A percentile compares a stretch with the other conserved stretches of the same genome.
Conservation (phyloP, 2,797 vertebrate species). For the Mastacembelus armatus region DNA sequence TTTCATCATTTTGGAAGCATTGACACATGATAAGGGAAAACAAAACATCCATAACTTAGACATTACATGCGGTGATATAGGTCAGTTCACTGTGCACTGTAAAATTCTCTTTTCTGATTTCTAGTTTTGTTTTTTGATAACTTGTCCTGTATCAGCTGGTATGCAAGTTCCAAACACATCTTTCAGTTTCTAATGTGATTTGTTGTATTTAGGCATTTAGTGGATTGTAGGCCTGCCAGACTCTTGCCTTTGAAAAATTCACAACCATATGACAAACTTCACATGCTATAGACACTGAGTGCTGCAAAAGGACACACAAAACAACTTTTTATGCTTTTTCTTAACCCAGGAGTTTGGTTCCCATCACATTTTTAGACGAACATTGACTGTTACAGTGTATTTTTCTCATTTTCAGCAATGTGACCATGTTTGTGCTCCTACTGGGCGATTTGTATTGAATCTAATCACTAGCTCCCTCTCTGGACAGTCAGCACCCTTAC, state of each 20-base stretch:
- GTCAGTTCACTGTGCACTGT: background rate
- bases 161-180: too few relatives aligned
- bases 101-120: background rate
- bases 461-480: constrained; percentile 37
- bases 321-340: constrained; percentile 18
- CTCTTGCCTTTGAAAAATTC: constrained; percentile 29
- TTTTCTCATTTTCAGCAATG: constrained; percentile 27
- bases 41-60: background rate
- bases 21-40: background rate
- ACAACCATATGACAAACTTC: constrained; percentile 63
- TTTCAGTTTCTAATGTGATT: background rate
- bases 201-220: background rate
- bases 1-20: background rate
- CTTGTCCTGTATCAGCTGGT: too few relatives aligned
- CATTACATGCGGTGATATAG: background rate
- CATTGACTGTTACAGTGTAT: background rate
- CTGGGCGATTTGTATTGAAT: constrained; percentile 38
- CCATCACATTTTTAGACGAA: background rate
- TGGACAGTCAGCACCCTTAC: too few relatives aligned
- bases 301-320: constrained; percentile 27
- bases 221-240: background rate
- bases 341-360: constrained; percentile 1
- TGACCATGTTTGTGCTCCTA: constrained; percentile 13
- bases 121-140: too few relatives aligned
- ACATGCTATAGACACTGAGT: constrained; percentile 33